phyloP scores from a whole-genome alignment of 2,797 vertebrate species.

The Tenualosa ilisha region DNA sequence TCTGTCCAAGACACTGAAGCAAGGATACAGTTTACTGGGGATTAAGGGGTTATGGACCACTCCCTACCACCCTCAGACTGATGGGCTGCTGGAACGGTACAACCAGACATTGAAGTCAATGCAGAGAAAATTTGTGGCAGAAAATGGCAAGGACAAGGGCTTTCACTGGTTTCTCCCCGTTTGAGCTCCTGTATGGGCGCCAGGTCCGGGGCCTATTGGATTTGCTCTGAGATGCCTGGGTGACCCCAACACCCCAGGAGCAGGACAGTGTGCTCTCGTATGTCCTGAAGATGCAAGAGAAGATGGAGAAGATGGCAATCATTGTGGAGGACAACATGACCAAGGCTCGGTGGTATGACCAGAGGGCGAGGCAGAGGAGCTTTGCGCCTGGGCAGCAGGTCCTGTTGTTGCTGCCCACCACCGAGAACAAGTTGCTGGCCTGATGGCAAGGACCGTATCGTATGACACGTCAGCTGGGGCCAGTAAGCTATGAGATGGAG shows the following conservation, averaged over 20 bases:
- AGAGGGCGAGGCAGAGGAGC: neutral
- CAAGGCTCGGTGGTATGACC: neutral
- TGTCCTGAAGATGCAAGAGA: conserved; percentile 12
- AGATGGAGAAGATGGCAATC: conserved; percentile 16
- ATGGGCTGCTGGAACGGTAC: too few relatives aligned
- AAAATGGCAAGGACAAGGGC: neutral
- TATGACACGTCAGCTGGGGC: neutral
- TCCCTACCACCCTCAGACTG: too few relatives aligned
- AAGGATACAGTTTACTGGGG: too few relatives aligned
- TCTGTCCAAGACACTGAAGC: too few relatives aligned
- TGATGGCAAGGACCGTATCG: conserved; percentile 13
- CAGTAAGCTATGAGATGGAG: conserved; percentile 2
- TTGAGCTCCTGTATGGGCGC: conserved; percentile 20
- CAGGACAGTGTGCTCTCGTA: neutral
- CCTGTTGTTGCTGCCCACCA: conserved; percentile 9
- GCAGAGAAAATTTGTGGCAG: too few relatives aligned
- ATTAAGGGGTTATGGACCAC: too few relatives aligned
- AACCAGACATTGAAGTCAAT: too few relatives aligned
- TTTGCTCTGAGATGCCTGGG: neutral
- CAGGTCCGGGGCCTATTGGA: conserved; percentile 15
- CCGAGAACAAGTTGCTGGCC: conserved; percentile 16
- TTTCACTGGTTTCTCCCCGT: conserved; percentile 20
- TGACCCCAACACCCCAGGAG: neutral
- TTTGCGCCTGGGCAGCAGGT: too few relatives aligned
- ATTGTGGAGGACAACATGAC: neutral